Evolutionary conservation across 2,113 vertebrate genomes (phyloP), one percentile per base, ranked within the genome.

Genomic region (Hippopotamus amphibius): DNA sequence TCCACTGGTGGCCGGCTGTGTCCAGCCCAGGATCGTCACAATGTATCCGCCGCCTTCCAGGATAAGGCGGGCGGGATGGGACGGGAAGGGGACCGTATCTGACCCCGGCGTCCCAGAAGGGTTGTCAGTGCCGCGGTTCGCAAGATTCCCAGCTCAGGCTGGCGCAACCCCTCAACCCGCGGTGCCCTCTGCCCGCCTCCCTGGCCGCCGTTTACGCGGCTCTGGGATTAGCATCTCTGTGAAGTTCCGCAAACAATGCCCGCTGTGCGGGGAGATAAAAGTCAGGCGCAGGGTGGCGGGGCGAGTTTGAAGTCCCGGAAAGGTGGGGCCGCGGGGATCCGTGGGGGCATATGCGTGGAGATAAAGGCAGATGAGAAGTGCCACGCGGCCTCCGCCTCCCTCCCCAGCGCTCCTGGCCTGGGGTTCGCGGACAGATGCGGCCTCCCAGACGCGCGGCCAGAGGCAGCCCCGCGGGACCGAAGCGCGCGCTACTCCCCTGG

Each of bases 181-280:
- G 0, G 50, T 89, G 95, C 96, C 85, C 96, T 90, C 92, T 16
- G 83, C 41, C 3, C 3, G 15, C 88, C 83, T 50, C 61, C 22
- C 41, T 2, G 77, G 88, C 69, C 41, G 26, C 46, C 41, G 28
- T 53, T 84, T 79, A 19, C 63, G 24, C 69, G 66, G 97, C 77
- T 72, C 85, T 4, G 17, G 87, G 92, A 97, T 98, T 97, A 97
- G 94, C 97, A 98, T 98, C 94, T 90, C 97, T 98, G 92, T 97
- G 96, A 98, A 98, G 97, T 96, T 88, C 97, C 46, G 26, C 96
- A 96, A 96, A 97, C 96, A 97, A 96, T 61, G 95, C 96, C 89
- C 68, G 89, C 96, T 66, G 92, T 85, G 87, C 69, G 3, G 55
- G 68, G 43, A 94, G 93, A 96, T 97, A 97, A 98, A 97, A 97